phyloP scores from a whole-genome alignment of 2,113 vertebrate genomes.

The Coracopsis vasa region DNA sequence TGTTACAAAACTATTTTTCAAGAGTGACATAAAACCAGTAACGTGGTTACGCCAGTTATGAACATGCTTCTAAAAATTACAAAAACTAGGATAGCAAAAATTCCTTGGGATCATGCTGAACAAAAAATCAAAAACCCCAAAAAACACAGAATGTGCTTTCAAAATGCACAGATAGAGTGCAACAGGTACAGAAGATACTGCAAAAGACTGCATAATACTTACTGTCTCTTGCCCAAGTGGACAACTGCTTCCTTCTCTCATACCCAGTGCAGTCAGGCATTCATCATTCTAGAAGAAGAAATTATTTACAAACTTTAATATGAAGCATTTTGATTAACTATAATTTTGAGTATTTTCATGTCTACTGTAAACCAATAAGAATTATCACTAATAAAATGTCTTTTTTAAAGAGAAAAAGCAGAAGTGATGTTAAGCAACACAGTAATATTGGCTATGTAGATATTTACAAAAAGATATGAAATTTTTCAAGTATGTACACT shows the following conservation, averaged over 20 bases:
- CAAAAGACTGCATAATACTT: slow-evolving; percentile 47
- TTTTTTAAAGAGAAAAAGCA: background rate
- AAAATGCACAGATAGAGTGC: background rate
- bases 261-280: slow-evolving; percentile 39
- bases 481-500: background rate
- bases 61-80: background rate
- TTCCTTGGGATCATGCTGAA: background rate
- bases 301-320: background rate
- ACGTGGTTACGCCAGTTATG: background rate
- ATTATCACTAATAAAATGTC: background rate
- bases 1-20: background rate
- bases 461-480: background rate
- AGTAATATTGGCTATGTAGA: background rate
- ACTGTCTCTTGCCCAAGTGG: slow-evolving; percentile 75
- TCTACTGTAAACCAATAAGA: background rate
- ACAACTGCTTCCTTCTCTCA: slow-evolving; percentile 56
- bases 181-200: background rate
- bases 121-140: background rate
- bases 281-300: slow-evolving; percentile 63
- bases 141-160: background rate
- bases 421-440: slow-evolving; percentile 11
- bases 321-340: background rate
- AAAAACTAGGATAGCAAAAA: background rate
- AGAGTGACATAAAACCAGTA: background rate
- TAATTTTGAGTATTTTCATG: background rate